Conservation (phyloP, 2,888 invertebrate genomes). For the Scaptomyza flava region DNA sequence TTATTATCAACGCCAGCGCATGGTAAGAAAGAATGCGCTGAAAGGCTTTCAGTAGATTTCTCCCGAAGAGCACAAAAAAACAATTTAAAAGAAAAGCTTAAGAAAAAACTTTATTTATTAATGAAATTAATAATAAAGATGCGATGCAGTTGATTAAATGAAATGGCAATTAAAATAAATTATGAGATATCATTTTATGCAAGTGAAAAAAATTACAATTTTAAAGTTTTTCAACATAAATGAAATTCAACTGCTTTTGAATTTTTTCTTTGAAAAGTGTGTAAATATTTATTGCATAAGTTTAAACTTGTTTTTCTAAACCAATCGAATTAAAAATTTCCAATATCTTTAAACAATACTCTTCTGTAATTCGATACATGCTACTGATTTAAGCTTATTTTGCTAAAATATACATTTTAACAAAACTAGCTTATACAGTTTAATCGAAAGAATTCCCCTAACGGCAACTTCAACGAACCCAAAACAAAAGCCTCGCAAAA, state of each 20-base stretch:
- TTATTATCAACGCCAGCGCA: constrained; percentile 57
- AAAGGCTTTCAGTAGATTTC: constrained; percentile 49
- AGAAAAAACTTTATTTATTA: constrained; percentile 30
- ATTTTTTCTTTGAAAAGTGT: no score
- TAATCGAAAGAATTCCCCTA: constrained; percentile 1
- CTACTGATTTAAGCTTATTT: no score
- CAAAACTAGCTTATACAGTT: neutral
- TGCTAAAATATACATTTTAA: neutral
- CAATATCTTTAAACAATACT: no score
- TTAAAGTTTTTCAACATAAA: neutral
- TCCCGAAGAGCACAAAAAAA: constrained; percentile 17
- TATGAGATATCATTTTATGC: constrained; percentile 12
- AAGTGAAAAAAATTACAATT: neutral
- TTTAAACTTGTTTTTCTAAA: no score
- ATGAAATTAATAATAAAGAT: constrained; percentile 50
- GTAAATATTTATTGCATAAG: no score
- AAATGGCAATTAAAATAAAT: constrained; percentile 36
- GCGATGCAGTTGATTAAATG: constrained; percentile 27
- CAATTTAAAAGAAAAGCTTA: constrained; percentile 1
- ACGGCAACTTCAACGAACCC: constrained; percentile 9
- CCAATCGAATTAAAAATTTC: no score
- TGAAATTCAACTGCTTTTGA: neutral
- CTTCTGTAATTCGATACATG: no score
- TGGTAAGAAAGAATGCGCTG: constrained; percentile 28
- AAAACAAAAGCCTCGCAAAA: constrained; percentile 25